Evolutionary conservation across 35 echinoderm and acorn worm genomes (phyloP).

Genomic region (Ophiothrix spiculata): DNA sequence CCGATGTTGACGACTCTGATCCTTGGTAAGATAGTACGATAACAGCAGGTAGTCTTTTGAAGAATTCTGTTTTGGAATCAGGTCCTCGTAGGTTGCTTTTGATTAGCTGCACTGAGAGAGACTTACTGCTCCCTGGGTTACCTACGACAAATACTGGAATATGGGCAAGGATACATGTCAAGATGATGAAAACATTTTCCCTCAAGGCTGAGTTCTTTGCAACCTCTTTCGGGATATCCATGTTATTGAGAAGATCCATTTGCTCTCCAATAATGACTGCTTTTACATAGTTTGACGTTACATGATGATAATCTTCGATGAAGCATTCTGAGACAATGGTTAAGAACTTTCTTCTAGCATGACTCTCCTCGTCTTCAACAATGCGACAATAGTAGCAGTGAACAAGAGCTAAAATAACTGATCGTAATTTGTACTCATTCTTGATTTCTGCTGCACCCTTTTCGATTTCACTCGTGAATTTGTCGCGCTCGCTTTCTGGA

Average conservation of each 20-base stretch:
- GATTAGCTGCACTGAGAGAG: constrained; percentile 43
- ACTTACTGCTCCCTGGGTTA: constrained; percentile 46
- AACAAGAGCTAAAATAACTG: constrained; percentile 3
- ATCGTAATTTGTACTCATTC: not conserved
- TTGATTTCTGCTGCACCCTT: no score
- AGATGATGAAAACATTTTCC: constrained; percentile 37
- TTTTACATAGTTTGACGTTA: not conserved
- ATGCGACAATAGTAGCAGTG: constrained; percentile 35
- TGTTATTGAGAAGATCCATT: constrained; percentile 32
- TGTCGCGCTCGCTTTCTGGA: not conserved
- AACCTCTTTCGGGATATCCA: constrained; percentile 19
- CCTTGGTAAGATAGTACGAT: constrained; percentile 40
- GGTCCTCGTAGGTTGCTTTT: constrained; percentile 25
- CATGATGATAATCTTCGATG: not conserved
- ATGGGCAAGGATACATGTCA: constrained; percentile 12
- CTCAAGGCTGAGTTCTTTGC: constrained; percentile 36
- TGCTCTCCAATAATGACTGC: constrained; percentile 14
- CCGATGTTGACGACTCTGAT: constrained; percentile 40
- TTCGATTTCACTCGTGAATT: not conserved
- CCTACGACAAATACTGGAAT: constrained; percentile 48
- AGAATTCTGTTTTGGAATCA: constrained; percentile 12
- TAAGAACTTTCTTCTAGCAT: not conserved
- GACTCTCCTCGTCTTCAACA: not conserved
- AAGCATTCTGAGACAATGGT: not conserved
- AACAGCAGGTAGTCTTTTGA: constrained; percentile 33